Conservation (phyloP, 64 coral and sea anemone species). For the Dendrophyllia cribrosa region DNA sequence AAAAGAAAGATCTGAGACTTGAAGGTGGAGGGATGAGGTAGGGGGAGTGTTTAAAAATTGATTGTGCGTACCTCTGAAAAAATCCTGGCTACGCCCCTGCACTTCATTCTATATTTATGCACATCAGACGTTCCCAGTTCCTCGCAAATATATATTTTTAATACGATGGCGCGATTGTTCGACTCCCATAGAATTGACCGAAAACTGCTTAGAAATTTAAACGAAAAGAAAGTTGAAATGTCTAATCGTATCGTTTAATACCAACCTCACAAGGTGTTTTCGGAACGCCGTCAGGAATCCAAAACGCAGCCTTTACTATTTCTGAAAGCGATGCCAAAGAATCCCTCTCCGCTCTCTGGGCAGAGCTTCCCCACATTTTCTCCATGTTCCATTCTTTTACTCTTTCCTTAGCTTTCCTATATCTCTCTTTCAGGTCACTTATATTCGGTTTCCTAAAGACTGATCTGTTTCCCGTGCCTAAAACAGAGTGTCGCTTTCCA, state of each 20-base stretch:
- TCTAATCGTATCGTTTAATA: neutral
- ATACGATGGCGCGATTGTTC: too few species aligned
- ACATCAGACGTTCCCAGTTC: too few species aligned
- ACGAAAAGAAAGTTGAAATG: too few species aligned
- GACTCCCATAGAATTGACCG: too few species aligned
- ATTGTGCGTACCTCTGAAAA: too few species aligned
- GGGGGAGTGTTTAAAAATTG: too few species aligned
- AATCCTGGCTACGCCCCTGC: too few species aligned
- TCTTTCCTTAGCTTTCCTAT: neutral
- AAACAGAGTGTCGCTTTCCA: neutral
- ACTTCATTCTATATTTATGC: too few species aligned
- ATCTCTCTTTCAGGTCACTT: constrained; percentile 4
- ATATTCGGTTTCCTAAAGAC: constrained; percentile 16
- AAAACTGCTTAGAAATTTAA: too few species aligned
- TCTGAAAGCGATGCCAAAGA: neutral
- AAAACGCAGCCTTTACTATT: constrained; percentile 12
- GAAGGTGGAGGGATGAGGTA: too few species aligned
- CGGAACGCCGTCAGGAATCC: constrained; percentile 25
- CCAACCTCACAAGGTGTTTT: constrained; percentile 46
- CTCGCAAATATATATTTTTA: too few species aligned
- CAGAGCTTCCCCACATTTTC: neutral
- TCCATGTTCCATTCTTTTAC: neutral
- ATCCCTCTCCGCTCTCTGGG: neutral
- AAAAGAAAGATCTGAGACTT: too few species aligned
- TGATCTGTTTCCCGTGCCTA: neutral